These are phyloP conservation scores for Ahaetulla prasina DNA, from an alignment of 2,113 vertebrate genomes.

Conservation along the genomic window DNA sequence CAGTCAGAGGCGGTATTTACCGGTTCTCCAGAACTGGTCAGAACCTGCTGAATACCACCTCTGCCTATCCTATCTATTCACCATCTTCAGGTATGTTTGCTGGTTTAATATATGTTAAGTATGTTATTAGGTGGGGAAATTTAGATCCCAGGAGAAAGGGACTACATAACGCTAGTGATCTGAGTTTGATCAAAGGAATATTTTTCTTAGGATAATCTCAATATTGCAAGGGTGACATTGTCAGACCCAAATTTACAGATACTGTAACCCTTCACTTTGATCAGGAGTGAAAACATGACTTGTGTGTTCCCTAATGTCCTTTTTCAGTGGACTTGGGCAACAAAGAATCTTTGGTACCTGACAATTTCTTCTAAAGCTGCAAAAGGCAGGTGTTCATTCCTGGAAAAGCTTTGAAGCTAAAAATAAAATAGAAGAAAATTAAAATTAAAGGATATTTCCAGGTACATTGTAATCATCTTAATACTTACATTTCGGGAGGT, in stretches of 20 bases:
- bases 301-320: conserved; percentile 66
- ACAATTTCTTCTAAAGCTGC: conserved; percentile 69
- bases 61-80: no score
- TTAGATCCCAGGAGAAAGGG: conserved; percentile 52
- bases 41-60: no score
- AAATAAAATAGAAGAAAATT: conserved; percentile 76
- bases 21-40: no score
- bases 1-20: no score
- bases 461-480: conserved; percentile 77
- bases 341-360: conserved; percentile 66
- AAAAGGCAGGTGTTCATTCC: conserved; percentile 80
- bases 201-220: conserved; percentile 60
- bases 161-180: conserved; percentile 54
- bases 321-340: conserved; percentile 69
- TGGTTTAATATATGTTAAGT: background rate
- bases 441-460: conserved; percentile 78
- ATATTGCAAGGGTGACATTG: conserved; percentile 67
- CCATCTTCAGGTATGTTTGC: background rate
- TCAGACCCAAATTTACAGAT: conserved; percentile 67
- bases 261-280: conserved; percentile 68
- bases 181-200: conserved; percentile 59
- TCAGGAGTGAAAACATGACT: conserved; percentile 74
- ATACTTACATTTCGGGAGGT: conserved; percentile 63
- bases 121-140: background rate
- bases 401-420: conserved; percentile 76